Base-by-base conservation (phyloP, 2,888 invertebrate genomes). In the Nemotelus nigrinus region DNA sequence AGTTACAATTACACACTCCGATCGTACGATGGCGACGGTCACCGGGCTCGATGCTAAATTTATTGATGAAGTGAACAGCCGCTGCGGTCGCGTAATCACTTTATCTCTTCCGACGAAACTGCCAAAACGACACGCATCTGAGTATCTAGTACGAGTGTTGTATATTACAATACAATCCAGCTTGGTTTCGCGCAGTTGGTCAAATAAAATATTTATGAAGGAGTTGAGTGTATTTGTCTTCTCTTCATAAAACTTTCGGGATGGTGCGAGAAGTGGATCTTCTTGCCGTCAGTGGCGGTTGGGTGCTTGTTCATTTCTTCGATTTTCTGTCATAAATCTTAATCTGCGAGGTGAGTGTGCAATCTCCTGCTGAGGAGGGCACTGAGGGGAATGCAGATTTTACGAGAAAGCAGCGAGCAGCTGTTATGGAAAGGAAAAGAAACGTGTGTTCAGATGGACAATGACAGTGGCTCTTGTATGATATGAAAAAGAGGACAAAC, bases 141-240 rank as follows among this genome's bases (percentile, higher is more conserved):
- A 41, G 25, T 60, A 43, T 60, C 60, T 41, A 60, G 41, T 60
- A 25, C 25, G 25, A 25, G 25, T 25, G 25, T 25, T 25, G 25
- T 25, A 25, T 25, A 25, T 1, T 25, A 25, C 63, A 63, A 63
- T 43, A 63, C 63, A 25, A 25, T 25, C 25, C 25, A 25, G 68
- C 48, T 25, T 44, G 41, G 50, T 50, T 50, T 68, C 57, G 41
- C 63, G 8, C 25, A 25, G 25, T 25, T 41, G 63, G 63, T 41
- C 41, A 43, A 63, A 74, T 74, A 74, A 74, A 74, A 74, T 60
- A 74, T 70, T 70, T 74, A 74, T 60, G 74, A 63, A 74, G 60
- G 60, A 74, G 74, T 60, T 74, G 74, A 74, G 74, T 74, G 63
- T 60, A 74, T 74, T 74, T 74, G 74, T 74, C 74, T 60, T 74